Conservation (phyloP, 2,888 invertebrate species). For the Brachyopa scutellaris region DNA sequence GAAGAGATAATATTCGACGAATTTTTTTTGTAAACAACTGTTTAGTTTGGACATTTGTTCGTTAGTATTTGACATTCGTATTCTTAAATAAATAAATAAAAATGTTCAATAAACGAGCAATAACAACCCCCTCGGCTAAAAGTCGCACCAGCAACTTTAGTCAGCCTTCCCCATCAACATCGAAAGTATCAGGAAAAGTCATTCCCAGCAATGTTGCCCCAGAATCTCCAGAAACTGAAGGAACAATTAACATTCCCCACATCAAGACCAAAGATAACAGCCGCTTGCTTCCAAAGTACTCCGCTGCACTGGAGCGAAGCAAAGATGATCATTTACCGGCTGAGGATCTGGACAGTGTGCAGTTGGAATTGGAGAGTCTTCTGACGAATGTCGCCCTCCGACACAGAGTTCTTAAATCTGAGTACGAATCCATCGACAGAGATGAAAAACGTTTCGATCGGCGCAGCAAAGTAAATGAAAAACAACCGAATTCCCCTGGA, state of each 20-base stretch:
- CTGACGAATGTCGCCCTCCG: conserved; percentile 92
- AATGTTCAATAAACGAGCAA: conserved; percentile 63
- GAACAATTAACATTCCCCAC: conserved; percentile 83
- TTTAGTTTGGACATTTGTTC: conserved; percentile 17
- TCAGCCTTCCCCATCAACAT: conserved; percentile 55
- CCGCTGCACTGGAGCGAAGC: conserved; percentile 85
- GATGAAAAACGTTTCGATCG: conserved; percentile 83
- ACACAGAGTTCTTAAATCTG: conserved; percentile 89
- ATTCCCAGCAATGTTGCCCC: conserved; percentile 50
- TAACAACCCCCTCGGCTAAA: conserved; percentile 62
- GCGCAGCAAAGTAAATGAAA: conserved; percentile 80
- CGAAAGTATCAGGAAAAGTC: conserved; percentile 57
- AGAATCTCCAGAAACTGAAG: conserved; percentile 58
- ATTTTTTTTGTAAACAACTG: conserved; percentile 37
- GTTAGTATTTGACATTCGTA: conserved; percentile 16
- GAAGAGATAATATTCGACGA: too few relatives aligned
- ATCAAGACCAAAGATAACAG: conserved; percentile 88
- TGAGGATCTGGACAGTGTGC: conserved; percentile 94
- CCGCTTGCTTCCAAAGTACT: conserved; percentile 86
- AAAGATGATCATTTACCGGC: conserved; percentile 90
- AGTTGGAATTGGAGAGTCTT: conserved; percentile 92
- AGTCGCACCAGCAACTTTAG: conserved; percentile 65
- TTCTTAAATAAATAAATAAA: conserved; percentile 26
- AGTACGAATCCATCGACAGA: conserved; percentile 87
- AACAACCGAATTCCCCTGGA: conserved; percentile 76